Percentiles rank a stretch among this genome's conserved stretches.
phyloP scores from a whole-genome alignment of 2,888 invertebrate species.

The Macrosoma leucophasiata region DNA sequence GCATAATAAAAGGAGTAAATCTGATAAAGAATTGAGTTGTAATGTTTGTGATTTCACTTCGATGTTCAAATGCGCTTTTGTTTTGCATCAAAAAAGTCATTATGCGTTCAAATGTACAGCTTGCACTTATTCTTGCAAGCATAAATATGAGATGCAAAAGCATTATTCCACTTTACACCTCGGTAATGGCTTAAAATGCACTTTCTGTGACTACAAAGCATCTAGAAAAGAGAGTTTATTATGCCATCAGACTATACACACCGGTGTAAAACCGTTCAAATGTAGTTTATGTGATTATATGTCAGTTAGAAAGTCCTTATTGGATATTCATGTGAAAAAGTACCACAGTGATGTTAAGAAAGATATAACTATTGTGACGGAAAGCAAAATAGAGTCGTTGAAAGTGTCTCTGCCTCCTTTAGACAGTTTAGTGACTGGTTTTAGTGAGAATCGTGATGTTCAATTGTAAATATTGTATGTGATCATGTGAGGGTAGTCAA shows the following conservation, averaged over 20 bases:
- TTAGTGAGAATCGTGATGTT: too few species aligned
- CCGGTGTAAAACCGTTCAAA: slow-evolving; percentile 46
- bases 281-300: slow-evolving; percentile 43
- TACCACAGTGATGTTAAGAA: slow-evolving; percentile 34
- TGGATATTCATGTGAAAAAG: slow-evolving; percentile 41
- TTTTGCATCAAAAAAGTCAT: slow-evolving; percentile 48
- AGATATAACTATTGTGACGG: slow-evolving; percentile 32
- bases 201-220: slow-evolving; percentile 43
- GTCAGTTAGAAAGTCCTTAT: slow-evolving; percentile 37
- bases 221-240: slow-evolving; percentile 40
- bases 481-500: too few species aligned
- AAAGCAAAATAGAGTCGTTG: slow-evolving; percentile 39
- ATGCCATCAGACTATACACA: slow-evolving; percentile 46
- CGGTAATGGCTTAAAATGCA: slow-evolving; percentile 44
- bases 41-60: slow-evolving; percentile 38
- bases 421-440: too few species aligned
- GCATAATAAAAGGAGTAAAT: slow-evolving; percentile 50
- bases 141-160: slow-evolving; percentile 46
- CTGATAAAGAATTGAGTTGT: slow-evolving; percentile 31
- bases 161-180: slow-evolving; percentile 42
- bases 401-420: slow-evolving; percentile 31
- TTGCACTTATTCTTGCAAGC: slow-evolving; percentile 43
- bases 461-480: too few species aligned
- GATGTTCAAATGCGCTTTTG: slow-evolving; percentile 43
- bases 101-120: slow-evolving; percentile 40